Percentiles rank a stretch among this genome's conserved stretches.
Evolutionary conservation across 2,888 invertebrate genomes (phyloP).

Genomic region (Cephus sareptanus): DNA sequence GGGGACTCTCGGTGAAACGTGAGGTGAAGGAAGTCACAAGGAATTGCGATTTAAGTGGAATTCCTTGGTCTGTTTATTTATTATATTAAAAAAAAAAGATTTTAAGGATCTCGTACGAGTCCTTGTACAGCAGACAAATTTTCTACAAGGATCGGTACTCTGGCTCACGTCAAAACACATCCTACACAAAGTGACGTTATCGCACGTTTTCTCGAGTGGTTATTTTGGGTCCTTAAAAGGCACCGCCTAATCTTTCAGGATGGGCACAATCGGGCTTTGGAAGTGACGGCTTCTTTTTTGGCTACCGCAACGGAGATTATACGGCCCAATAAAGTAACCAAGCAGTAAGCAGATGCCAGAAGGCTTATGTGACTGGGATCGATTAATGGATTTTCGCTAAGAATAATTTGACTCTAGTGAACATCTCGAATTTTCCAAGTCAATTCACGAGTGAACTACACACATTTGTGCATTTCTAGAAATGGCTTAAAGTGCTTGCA

Average conservation of each 20-base stretch:
- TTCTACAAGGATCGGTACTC: neutral
- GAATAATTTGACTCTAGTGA: neutral
- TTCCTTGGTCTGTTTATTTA: neutral
- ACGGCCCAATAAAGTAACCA: neutral
- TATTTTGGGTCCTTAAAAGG: conserved; percentile 6
- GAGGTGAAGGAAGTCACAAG: neutral
- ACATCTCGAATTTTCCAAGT: neutral
- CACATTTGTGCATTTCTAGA: neutral
- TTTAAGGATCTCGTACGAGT: neutral
- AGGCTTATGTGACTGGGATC: neutral
- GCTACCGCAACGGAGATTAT: conserved; percentile 4
- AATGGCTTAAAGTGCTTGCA: neutral
- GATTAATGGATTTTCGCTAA: neutral
- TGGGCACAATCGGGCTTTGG: neutral
- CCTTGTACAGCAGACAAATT: neutral
- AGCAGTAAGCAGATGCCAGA: neutral
- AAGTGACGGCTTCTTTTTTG: conserved; percentile 6
- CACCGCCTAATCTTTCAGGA: conserved; percentile 2
- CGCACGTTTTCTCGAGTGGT: neutral
- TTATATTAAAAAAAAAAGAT: neutral
- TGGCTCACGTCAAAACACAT: neutral
- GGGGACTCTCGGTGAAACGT: neutral
- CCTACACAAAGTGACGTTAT: neutral
- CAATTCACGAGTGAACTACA: neutral
- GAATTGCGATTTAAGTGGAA: neutral